Evolutionary conservation across 2,888 invertebrate species (phyloP), one percentile per base, ranked within the genome.

Genomic region (Amiota mariae): DNA sequence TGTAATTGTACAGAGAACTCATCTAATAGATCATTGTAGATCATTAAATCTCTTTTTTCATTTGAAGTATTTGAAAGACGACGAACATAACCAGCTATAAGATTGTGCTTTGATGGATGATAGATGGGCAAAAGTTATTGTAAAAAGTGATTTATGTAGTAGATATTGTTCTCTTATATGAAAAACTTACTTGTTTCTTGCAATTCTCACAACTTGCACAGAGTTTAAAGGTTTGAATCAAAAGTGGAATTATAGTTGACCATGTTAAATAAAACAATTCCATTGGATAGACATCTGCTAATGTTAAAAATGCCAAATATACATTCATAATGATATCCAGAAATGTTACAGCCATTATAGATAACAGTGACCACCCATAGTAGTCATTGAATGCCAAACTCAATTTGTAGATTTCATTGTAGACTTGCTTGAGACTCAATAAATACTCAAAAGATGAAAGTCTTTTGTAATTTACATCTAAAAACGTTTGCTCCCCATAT

Each of bases 1-100:
- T 81, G 73, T 72, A 87, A 84, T 77, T 88, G 87, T 77, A 85
- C 79, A 11, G 80, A 72, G 47, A 86, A 88, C 63, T 85, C 84
- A 8, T 79, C 78, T 2, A 87, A 18, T 3, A 87, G 66, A 2
- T 80, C 79, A 61, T 79, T 82, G 24, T 85, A 87, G 0, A 78
- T 76, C 18, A 75, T 73, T 1, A 70, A 49, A 8, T 77, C 70
- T 2, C 74, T 56, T 47, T 76, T 73, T 11, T 36, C 36, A 4
- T 74, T 77, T 0, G 71, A 46, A 12, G 71, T 78, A 24, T 79
- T 79, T 13, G 79, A 74, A 71, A 87, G 71, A 0, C 75, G 78
- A 6, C 84, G 81, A 0, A 87, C 76, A 61, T 77, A 78, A 20
- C 79, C 1, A 61, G 63, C 20, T 20, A 59, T 59, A 9, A 59